Conservation (phyloP, 1,140 invertebrate species). For the Drosophila melanogaster region Release_6_plus_ISO1_MT NT_033777.3:19192501-19193000, state of each 20-base stretch:
- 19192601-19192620: constrained; percentile 24
- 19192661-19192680: constrained; percentile 17
- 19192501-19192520: constrained; percentile 57
- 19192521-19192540: constrained; percentile 46
- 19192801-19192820: constrained; percentile 26
- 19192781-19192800: not conserved
- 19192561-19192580: constrained; percentile 11
- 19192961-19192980: not conserved
- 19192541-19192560: constrained; percentile 12
- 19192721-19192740: constrained; percentile 6
- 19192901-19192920: constrained; percentile 69
- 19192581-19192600: constrained; percentile 36
- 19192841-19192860: constrained; percentile 53
- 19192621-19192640: constrained; percentile 4
- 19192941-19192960: not conserved
- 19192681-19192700: constrained; percentile 10
- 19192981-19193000: too few species aligned
- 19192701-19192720: not conserved
- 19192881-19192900: constrained; percentile 77
- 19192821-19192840: constrained; percentile 22
- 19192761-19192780: not conserved
- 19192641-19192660: constrained; percentile 1
- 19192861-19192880: constrained; percentile 76
- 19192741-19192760: constrained; percentile 19
- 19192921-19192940: constrained; percentile 74